These are phyloP conservation scores for Hapalemur alaotrensis DNA, from an alignment of 2,797 vertebrate genomes.

Conservation along the genomic window DNA sequence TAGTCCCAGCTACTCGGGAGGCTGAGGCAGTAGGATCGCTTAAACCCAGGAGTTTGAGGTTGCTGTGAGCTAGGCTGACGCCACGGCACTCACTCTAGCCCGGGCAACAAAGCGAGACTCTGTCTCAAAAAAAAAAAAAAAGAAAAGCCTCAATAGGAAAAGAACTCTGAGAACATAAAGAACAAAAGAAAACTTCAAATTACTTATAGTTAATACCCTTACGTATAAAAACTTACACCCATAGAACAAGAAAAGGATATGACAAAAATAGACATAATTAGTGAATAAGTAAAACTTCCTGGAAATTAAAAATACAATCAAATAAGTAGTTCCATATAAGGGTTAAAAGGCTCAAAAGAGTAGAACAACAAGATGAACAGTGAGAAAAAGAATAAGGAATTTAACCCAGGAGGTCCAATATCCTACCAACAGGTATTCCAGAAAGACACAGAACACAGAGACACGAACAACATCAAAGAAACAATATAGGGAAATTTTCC, in stretches of 20 bases:
- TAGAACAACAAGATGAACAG: not conserved
- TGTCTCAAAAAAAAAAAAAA: no score
- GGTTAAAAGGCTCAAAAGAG: not conserved
- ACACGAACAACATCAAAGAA: not conserved
- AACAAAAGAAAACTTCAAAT: slow-evolving; percentile 31
- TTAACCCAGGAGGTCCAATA: not conserved
- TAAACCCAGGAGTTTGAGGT: no score
- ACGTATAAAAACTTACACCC: not conserved
- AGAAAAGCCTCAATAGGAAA: not conserved
- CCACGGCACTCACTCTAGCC: no score
- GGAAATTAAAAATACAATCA: slow-evolving; percentile 5
- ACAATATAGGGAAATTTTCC: not conserved
- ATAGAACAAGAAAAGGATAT: not conserved
- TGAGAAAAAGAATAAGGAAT: not conserved
- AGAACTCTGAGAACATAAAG: not conserved
- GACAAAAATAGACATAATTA: not conserved
- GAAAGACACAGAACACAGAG: not conserved
- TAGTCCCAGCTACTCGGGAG: no score
- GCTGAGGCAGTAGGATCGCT: no score
- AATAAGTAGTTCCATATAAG: not conserved
- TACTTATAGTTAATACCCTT: not conserved
- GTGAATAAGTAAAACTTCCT: not conserved
- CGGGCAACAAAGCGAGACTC: no score
- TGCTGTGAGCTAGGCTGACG: no score
- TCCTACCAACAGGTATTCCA: not conserved